Evolutionary conservation across 1,140 invertebrate species (phyloP), one percentile per base, ranked within the genome.

Genomic region (Wasmannia auropunctata): DNA sequence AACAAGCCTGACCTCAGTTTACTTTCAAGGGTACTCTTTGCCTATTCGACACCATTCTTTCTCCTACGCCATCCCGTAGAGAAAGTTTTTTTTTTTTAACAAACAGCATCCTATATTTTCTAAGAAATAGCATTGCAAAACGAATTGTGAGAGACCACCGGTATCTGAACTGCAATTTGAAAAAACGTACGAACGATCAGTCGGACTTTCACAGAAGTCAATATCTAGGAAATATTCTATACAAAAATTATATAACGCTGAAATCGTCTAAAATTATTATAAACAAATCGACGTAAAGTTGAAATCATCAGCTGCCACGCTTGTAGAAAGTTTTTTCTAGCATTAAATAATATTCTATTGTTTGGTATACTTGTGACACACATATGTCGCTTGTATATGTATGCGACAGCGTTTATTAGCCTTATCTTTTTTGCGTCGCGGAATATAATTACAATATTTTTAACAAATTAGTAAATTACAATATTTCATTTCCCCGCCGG

Each of bases 11-110:
- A 34, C 28, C 19, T 34, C 0, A 56, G 8, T 11, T 60, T 34
- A 1, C n/a, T 2, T 34, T 34, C 2, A 34, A 34, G 19, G 3
- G 3, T 63, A 28, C 5, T 14, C 7, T 58, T 63, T 34, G 60
- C 11, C 60, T 46, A 0, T 16, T 14, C 43, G 43, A 16, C 11
- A 14, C 43, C 16, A 16, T 14, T 14, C 16, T 0, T 46, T 46
- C 14, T 46, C 16, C 3, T 46, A 46, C 14, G 16, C 16, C 16
- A 14, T 46, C 1, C 43, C 7, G 19, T 5, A 54, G 19, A 67
- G 63, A 22, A 67, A 67, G 63, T 67, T 67, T 67, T 40, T 37
- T 25, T 67, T 67, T 67, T 40, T 37, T 25, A 37, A 40, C n/a
- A 40, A 40, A 14, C 6, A 37, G 5, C 11, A 14, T 67, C 25